Evolutionary conservation across 2,888 invertebrate genomes (phyloP).

Genomic region (Osedax frankpressi): DNA sequence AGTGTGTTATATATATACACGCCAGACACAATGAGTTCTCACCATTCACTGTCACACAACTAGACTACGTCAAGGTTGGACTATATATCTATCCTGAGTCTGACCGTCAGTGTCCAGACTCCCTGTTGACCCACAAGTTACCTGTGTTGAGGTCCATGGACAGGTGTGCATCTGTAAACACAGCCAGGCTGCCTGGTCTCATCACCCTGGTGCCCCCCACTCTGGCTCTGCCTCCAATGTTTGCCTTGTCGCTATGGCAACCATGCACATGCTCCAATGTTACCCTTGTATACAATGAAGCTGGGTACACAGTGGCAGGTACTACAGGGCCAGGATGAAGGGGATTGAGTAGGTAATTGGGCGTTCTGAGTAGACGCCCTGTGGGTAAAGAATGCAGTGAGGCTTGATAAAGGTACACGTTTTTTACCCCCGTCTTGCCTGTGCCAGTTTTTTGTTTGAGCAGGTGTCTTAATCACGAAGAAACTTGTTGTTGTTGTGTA

Average conservation of each 20-base stretch:
- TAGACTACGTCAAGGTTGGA: neutral
- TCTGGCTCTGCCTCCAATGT: neutral
- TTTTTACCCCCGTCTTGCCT: neutral
- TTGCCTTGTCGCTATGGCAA: neutral
- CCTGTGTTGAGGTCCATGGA: neutral
- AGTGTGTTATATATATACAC: neutral
- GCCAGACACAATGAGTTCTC: neutral
- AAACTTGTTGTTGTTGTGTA: neutral
- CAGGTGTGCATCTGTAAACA: constrained; percentile 9
- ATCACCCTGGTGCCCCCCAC: neutral
- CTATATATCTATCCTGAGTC: constrained; percentile 1
- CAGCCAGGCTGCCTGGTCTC: neutral
- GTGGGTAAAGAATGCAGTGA: neutral
- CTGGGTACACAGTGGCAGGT: neutral
- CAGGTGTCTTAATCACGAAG: neutral
- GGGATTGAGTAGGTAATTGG: neutral
- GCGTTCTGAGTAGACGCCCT: neutral
- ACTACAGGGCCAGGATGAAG: neutral
- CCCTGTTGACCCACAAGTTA: constrained; percentile 5
- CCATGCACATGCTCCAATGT: neutral
- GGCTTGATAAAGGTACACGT: neutral
- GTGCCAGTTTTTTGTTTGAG: neutral
- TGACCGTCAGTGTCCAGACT: neutral
- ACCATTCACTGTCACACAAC: neutral
- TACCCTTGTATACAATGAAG: neutral